Base-by-base conservation (phyloP, 2,888 invertebrate genomes). In the Steinernema scapterisci region DNA sequence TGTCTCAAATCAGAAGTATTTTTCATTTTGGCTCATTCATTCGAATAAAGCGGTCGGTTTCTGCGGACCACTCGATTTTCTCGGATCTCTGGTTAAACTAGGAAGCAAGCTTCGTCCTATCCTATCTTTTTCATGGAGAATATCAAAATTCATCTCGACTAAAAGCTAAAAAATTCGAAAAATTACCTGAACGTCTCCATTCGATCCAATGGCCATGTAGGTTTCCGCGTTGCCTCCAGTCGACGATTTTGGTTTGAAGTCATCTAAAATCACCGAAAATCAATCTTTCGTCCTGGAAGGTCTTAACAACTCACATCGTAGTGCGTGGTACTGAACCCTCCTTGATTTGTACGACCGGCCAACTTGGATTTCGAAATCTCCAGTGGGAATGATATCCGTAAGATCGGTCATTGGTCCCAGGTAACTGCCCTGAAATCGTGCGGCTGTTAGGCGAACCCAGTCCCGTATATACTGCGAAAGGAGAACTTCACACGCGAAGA, bases 231-330 rank as follows among this genome's bases (percentile, higher is more conserved):
- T 80, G 56, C 76, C 77, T 6, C 80, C 76, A 13, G 79, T 78
- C n/a, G 81, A 76, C 1, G 85, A 85, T 54, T 82, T 82, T 0
- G 85, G 85, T 72, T 85, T 85, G 78, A 85, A 85, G 73, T 85
- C 85, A 73, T 83, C 85, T 85, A 72, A 78, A 84, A 6, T 6
- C 38, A 9, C 9, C 38, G 9, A 38, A 38, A 38, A 6, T n/a
- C n/a, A n/a, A n/a, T n/a, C n/a, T n/a, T n/a, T n/a, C n/a, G n/a
- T n/a, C n/a, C n/a, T n/a, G n/a, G n/a, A n/a, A n/a, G n/a, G n/a
- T n/a, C n/a, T n/a, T n/a, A n/a, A n/a, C n/a, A 43, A 72, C 81
- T 74, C 73, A 84, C 84, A 84, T 78, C 83, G 56, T 9, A 84
- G 63, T 1, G 84, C 79, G 70, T 84, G 83, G 38, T 79, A 82